Evolutionary conservation across 2,888 invertebrate genomes (phyloP).

Genomic region (Apotomis betuletana): DNA sequence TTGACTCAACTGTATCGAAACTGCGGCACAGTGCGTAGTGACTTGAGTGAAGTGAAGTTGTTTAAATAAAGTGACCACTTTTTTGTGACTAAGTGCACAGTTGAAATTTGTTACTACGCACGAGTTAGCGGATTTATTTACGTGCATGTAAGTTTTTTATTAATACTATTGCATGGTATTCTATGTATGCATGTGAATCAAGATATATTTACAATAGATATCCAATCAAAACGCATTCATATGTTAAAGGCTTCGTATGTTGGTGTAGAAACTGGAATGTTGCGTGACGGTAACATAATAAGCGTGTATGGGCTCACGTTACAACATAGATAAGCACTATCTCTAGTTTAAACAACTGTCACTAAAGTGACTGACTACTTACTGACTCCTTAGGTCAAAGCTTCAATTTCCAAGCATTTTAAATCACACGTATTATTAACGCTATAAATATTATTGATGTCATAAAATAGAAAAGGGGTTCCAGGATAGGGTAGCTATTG

Average conservation of each 20-base stretch:
- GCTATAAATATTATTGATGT: constrained; percentile 49
- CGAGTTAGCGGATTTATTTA: constrained; percentile 1
- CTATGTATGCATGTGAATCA: constrained; percentile 4
- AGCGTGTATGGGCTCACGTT: background rate
- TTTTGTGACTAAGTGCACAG: constrained; percentile 45
- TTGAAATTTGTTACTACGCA: constrained; percentile 18
- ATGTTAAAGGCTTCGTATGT: background rate
- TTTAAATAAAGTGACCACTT: constrained; percentile 43
- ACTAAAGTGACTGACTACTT: constrained; percentile 1
- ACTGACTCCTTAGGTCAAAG: constrained; percentile 18
- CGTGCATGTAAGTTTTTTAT: constrained; percentile 13
- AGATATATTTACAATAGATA: constrained; percentile 7
- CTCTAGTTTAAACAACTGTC: constrained; percentile 18
- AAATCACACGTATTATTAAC: constrained; percentile 56
- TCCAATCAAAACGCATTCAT: background rate
- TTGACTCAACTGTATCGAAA: constrained; percentile 45
- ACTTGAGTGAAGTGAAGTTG: constrained; percentile 44
- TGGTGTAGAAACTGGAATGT: constrained; percentile 1
- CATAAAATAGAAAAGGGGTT: constrained; percentile 64
- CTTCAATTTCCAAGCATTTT: constrained; percentile 42
- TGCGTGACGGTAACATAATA: constrained; percentile 13
- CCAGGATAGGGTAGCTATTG: constrained; percentile 67
- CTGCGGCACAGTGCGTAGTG: constrained; percentile 29
- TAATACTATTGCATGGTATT: background rate
- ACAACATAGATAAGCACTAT: constrained; percentile 20